These are phyloP conservation scores for Odontomachus brunneus DNA, from an alignment of 1,140 invertebrate genomes.

Conservation along the genomic window DNA sequence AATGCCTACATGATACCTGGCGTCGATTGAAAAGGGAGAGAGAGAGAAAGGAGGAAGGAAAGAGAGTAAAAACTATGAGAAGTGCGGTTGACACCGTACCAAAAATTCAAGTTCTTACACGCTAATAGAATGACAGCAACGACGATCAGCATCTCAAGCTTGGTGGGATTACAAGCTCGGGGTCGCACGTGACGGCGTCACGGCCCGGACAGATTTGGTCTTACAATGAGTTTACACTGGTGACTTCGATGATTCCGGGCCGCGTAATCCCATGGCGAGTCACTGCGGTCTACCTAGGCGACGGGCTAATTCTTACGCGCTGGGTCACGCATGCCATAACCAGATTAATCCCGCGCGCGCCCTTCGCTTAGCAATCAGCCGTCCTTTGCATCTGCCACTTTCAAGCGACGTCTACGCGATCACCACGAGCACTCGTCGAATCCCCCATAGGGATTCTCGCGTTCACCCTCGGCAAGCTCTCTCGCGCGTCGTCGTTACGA, in stretches of 20 bases:
- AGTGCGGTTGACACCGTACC: conserved; percentile 4
- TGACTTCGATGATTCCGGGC: conserved; percentile 65
- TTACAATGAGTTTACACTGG: conserved; percentile 73
- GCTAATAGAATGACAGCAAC: conserved; percentile 33
- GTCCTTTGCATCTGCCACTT: conserved; percentile 64
- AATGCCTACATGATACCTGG: no score
- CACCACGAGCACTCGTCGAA: not conserved
- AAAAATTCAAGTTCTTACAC: conserved; percentile 28
- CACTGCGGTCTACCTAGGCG: conserved; percentile 65
- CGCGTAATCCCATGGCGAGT: conserved; percentile 64
- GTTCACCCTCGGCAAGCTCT: conserved; percentile 20
- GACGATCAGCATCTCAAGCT: conserved; percentile 15
- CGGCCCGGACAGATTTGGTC: conserved; percentile 73
- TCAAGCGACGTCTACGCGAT: conserved; percentile 19
- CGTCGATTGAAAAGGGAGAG: no score
- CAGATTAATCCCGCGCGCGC: conserved; percentile 73
- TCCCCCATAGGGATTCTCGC: conserved; percentile 4
- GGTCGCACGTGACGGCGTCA: conserved; percentile 68
- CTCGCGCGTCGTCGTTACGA: not conserved
- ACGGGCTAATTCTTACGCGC: conserved; percentile 70
- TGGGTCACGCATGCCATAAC: conserved; percentile 69
- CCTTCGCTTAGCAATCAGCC: conserved; percentile 60
- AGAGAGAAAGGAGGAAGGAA: not conserved
- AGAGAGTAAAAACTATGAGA: not conserved
- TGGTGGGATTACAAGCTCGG: conserved; percentile 13